Conservation (phyloP, 92 coral and sea anemone genomes). For the Heteractis magnifica region DNA sequence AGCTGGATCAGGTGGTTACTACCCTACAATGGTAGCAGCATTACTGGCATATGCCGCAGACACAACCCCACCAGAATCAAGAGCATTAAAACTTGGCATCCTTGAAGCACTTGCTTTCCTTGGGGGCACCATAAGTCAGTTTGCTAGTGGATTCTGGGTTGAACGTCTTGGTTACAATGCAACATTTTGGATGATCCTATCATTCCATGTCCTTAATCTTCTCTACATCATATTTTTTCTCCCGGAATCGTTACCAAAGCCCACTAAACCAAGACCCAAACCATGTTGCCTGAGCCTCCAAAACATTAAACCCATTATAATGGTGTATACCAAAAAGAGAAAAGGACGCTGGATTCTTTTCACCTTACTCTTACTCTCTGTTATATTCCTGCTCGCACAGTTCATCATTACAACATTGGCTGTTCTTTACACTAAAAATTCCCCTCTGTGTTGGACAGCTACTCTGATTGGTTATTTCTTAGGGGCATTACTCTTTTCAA, state of each 20-base stretch:
- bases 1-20: slow-evolving; percentile 70
- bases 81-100: slow-evolving; percentile 72
- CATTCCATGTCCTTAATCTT: slow-evolving; percentile 58
- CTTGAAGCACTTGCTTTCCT: slow-evolving; percentile 87
- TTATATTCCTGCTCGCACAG: slow-evolving; percentile 54
- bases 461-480: slow-evolving; percentile 74
- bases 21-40: slow-evolving; percentile 80
- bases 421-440: slow-evolving; percentile 72
- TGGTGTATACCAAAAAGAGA: slow-evolving; percentile 65
- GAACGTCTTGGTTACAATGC: slow-evolving; percentile 66
- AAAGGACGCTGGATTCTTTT: slow-evolving; percentile 71
- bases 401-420: slow-evolving; percentile 61
- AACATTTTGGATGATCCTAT: slow-evolving; percentile 73
- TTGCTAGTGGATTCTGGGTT: slow-evolving; percentile 84
- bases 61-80: slow-evolving; percentile 60
- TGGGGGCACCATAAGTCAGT: slow-evolving; percentile 78
- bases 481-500: slow-evolving; percentile 62
- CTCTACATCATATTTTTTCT: slow-evolving; percentile 63
- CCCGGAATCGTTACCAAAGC: slow-evolving; percentile 74
- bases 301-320: slow-evolving; percentile 53
- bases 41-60: slow-evolving; percentile 83
- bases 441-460: slow-evolving; percentile 83
- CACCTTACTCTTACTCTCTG: slow-evolving; percentile 48
- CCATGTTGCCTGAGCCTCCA: slow-evolving; percentile 44
- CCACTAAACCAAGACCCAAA: slow-evolving; percentile 19